Evolutionary conservation across 2,113 vertebrate species (phyloP).

Genomic region (Anas platyrhynchos): DNA sequence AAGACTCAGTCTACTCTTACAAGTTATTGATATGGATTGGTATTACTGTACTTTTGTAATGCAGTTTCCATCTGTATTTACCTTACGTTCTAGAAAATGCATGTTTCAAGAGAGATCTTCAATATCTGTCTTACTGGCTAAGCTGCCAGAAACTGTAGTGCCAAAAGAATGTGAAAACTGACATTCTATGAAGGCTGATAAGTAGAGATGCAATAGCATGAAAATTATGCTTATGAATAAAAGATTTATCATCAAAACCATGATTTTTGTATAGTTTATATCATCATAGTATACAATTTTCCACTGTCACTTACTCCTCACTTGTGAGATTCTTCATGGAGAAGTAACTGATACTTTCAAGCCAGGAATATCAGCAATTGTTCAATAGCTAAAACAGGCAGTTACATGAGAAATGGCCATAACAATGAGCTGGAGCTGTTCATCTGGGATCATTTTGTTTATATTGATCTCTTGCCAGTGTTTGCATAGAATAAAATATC

Average conservation of each 20-base stretch:
- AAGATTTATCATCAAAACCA: constrained; percentile 34
- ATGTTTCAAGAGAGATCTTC: constrained; percentile 3
- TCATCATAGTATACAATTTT: constrained; percentile 18
- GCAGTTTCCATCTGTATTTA: constrained; percentile 29
- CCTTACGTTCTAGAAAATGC: constrained; percentile 26
- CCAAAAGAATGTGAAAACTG: constrained; percentile 49
- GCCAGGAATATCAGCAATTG: constrained; percentile 57
- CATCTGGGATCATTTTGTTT: constrained; percentile 43
- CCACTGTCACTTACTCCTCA: constrained; percentile 3
- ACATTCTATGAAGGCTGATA: constrained; percentile 54
- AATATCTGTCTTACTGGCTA: constrained; percentile 16
- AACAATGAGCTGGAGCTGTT: constrained; percentile 46
- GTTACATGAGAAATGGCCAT: constrained; percentile 47
- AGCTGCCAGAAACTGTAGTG: background rate
- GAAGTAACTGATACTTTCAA: constrained; percentile 41
- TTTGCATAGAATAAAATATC: constrained; percentile 64
- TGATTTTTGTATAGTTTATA: constrained; percentile 35
- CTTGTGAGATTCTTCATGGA: constrained; percentile 6
- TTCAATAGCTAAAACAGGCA: constrained; percentile 42
- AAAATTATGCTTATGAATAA: constrained; percentile 66
- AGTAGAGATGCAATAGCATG: constrained; percentile 50
- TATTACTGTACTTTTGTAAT: constrained; percentile 1
- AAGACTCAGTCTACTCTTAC: background rate
- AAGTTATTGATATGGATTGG: background rate
- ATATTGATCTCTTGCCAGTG: constrained; percentile 31